Evolutionary conservation across 2,113 vertebrate species (phyloP), one percentile per base, ranked within the genome.

Genomic region (Halichoerus grypus): DNA sequence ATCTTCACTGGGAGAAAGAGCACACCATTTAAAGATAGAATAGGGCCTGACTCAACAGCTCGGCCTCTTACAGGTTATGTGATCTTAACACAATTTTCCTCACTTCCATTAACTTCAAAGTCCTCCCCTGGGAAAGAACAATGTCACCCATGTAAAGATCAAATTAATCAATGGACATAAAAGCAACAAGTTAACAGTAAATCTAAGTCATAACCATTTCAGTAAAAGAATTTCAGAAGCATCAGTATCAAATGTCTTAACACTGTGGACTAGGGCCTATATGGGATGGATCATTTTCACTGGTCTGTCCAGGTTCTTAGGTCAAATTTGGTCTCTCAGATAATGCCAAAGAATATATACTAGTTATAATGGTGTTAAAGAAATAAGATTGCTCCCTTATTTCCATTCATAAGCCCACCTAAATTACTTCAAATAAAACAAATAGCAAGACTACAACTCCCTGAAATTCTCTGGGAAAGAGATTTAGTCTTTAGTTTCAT

Each of bases 371-470:
- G 15, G 51, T 53, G 9, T 59, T 59, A 65, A 88, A 88, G 28
- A 76, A 90, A 82, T 12, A 88, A 55, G 19, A 1, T 42, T 57
- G 16, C 12, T 79, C 53, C 12, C 51, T 92, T 81, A 59, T 51
- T 76, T 91, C 77, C 61, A 13, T 69, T 19, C 19, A 65, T 7
- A 7, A 81, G 10, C 13, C 80, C 26, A 76, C 0, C 36, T 49
- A 77, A 91, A 74, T 74, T 84, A 59, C 77, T 93, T 91, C 33
- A 94, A 59, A 83, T 65, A 88, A 4, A 87, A 91, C n/a, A 87
- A 72, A 79, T 11, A 74, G 16, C 19, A 46, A 87, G 21, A 63
- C 19, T 18, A 1, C 51, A 91, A 12, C 18, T 69, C 57, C 33
- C 11, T 89, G 72, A 76, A 86, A 76, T 63, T 6, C 8, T 71